Evolutionary conservation across 2,113 vertebrate genomes (phyloP).

Genomic region (Motacilla tschutschensis): DNA sequence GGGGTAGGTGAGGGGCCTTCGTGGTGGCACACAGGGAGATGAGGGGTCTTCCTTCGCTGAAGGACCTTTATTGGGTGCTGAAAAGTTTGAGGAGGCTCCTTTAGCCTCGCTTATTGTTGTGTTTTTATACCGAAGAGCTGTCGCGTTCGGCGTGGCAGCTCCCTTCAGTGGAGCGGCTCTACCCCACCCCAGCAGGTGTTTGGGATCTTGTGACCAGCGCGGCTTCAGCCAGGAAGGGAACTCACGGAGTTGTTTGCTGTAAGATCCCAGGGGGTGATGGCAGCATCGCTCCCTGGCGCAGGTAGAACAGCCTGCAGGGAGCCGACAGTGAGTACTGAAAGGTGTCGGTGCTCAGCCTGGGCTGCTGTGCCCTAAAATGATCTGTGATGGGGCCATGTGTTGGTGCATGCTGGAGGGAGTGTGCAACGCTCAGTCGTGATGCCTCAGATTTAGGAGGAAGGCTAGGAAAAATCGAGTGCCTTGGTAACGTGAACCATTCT

Average conservation of each 20-base stretch:
- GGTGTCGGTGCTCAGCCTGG: not conserved
- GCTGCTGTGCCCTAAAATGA: not conserved
- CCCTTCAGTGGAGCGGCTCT: not conserved
- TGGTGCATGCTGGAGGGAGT: not conserved
- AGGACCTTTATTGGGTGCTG: not conserved
- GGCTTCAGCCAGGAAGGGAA: not conserved
- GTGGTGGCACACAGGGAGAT: not conserved
- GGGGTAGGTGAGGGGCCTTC: not conserved
- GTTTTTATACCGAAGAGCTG: not conserved
- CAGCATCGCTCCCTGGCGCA: not conserved
- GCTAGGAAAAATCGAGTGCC: not conserved
- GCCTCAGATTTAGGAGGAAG: not conserved
- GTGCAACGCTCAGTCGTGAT: not conserved
- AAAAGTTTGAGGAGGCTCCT: slow-evolving; percentile 22
- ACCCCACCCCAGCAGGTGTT: slow-evolving; percentile 18
- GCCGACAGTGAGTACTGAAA: not conserved
- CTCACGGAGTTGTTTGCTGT: not conserved
- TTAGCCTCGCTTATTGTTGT: not conserved
- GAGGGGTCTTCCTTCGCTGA: not conserved
- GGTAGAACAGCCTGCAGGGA: not conserved
- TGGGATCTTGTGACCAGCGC: not conserved
- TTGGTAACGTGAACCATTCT: accelerated
- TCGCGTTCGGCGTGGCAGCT: not conserved
- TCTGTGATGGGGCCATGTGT: not conserved
- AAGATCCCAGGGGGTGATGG: not conserved